These are phyloP conservation scores for Volucella bombylans DNA, from an alignment of 2,888 invertebrate species.

Conservation along the genomic window DNA sequence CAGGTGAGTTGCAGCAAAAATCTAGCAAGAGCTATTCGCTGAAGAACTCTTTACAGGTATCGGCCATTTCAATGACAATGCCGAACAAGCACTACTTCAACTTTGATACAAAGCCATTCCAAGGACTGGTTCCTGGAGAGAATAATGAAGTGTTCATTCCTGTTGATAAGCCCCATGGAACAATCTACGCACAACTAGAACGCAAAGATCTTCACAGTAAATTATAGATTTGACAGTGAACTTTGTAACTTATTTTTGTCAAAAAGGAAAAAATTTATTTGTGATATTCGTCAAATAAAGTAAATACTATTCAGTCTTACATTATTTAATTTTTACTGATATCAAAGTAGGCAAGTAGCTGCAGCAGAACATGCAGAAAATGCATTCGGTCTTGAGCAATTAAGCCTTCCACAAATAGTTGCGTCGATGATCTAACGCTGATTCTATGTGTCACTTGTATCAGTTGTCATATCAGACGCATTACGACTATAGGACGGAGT, in stretches of 20 bases:
- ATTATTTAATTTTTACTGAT: not conserved
- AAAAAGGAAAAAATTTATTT: not conserved
- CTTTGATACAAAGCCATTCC: conserved; percentile 89
- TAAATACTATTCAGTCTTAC: not conserved
- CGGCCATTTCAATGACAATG: conserved; percentile 89
- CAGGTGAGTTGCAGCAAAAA: conserved; percentile 84
- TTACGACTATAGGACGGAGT: no score
- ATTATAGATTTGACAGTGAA: conserved; percentile 74
- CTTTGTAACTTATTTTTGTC: not conserved
- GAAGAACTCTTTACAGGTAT: conserved; percentile 83
- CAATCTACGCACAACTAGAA: conserved; percentile 88
- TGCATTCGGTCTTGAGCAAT: no score
- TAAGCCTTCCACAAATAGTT: no score
- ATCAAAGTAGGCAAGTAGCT: not conserved
- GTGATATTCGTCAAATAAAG: conserved; percentile 40
- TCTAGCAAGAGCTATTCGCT: not conserved
- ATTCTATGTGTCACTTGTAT: no score
- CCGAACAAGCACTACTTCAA: conserved; percentile 92
- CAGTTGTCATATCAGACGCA: no score
- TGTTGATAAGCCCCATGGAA: conserved; percentile 90
- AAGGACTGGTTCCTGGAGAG: conserved; percentile 85
- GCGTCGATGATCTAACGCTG: no score
- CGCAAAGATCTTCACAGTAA: conserved; percentile 82
- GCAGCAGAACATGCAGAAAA: no score
- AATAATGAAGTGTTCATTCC: conserved; percentile 89